Evolutionary conservation across 2,797 vertebrate genomes (phyloP).

Genomic region (Intellagama lesueurii): DNA sequence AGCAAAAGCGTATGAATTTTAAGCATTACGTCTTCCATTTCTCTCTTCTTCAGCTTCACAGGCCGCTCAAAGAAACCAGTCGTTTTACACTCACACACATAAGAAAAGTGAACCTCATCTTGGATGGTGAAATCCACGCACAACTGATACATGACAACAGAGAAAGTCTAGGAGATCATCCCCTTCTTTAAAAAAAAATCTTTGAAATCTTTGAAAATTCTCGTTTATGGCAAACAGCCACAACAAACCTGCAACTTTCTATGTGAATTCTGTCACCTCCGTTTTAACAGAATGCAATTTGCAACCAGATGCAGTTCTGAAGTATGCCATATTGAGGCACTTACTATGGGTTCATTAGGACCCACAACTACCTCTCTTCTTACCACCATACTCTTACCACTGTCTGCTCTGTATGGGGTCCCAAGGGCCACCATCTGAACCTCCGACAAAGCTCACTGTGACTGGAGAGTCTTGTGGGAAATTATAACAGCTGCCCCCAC

Average conservation of each 20-base stretch:
- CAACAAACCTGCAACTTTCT: background rate
- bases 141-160: background rate
- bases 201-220: background rate
- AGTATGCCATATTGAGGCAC: background rate
- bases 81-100: background rate
- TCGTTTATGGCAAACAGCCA: background rate
- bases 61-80: conserved; percentile 20
- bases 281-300: background rate
- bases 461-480: background rate
- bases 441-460: background rate
- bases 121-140: background rate
- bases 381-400: too few relatives aligned
- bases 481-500: background rate
- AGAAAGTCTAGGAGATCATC: background rate
- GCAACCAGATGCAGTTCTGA: background rate
- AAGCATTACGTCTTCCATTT: conserved; percentile 22
- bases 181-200: too few relatives aligned
- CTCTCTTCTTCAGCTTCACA: background rate
- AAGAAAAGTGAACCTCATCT: background rate
- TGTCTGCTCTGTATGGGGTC: too few relatives aligned
- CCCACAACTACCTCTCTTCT: background rate
- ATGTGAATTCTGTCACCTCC: background rate
- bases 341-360: background rate
- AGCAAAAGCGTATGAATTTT: conserved; percentile 52
- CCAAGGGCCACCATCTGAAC: too few relatives aligned